Percentiles rank a stretch among this genome's conserved stretches.
phyloP scores from a whole-genome alignment of 2,888 invertebrate genomes.

The Seira sanloemensis region DNA sequence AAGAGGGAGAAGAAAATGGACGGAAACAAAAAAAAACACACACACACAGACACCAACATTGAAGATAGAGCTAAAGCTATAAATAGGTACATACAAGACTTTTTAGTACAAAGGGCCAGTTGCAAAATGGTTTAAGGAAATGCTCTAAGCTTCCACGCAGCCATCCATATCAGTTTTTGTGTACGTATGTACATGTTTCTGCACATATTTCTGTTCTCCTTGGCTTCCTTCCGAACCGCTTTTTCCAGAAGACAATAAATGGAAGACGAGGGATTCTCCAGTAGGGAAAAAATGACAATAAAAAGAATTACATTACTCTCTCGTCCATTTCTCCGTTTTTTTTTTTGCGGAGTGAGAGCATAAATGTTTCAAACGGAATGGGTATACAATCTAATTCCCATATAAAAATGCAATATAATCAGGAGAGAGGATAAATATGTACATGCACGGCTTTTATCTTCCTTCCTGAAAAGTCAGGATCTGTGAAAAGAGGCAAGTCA shows the following conservation, averaged over 20 bases:
- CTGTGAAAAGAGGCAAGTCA: conserved; percentile 12
- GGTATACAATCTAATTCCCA: too few relatives aligned
- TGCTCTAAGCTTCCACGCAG: background rate
- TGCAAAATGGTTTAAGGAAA: conserved; percentile 3
- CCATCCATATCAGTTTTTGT: background rate
- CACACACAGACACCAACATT: too few relatives aligned
- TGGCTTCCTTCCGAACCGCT: background rate
- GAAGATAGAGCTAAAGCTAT: background rate
- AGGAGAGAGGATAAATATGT: conserved; percentile 14
- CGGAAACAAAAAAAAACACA: conserved; percentile 14
- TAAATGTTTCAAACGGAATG: conserved; percentile 24
- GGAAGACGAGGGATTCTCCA: conserved; percentile 53
- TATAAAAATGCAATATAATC: conserved; percentile 12
- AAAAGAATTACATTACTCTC: conserved; percentile 62
- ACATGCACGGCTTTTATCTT: conserved; percentile 1
- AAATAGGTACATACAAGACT: background rate
- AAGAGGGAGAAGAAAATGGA: conserved; percentile 10
- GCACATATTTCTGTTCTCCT: conserved; percentile 20
- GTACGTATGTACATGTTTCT: background rate
- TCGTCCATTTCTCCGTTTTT: conserved; percentile 19
- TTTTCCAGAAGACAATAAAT: conserved; percentile 51
- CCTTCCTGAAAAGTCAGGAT: background rate
- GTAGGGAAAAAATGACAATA: conserved; percentile 63
- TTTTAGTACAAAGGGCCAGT: conserved; percentile 50
- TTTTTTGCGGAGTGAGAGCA: conserved; percentile 23